These are phyloP conservation scores for Eupithecia subfuscata DNA, from an alignment of 2,888 invertebrate species.

Conservation along the genomic window DNA sequence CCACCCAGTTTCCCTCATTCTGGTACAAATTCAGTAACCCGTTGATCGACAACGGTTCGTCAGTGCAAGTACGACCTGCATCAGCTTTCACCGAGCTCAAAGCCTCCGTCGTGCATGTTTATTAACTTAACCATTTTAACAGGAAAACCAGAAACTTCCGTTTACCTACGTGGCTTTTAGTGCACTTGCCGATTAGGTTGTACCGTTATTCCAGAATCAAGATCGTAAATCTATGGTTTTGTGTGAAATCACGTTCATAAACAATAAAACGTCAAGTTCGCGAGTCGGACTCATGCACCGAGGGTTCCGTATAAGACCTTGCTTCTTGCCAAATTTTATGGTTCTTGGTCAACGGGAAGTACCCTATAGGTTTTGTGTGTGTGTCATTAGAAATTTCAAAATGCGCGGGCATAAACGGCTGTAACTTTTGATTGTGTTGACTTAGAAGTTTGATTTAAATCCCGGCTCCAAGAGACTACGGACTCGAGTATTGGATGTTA, in stretches of 20 bases:
- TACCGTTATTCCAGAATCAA: background rate
- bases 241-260: background rate
- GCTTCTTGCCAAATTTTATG: no score
- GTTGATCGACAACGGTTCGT: slow-evolving; percentile 47
- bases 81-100: slow-evolving; percentile 79
- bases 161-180: slow-evolving; percentile 67
- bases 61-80: slow-evolving; percentile 54
- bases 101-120: slow-evolving; percentile 76
- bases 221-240: background rate
- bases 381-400: no score
- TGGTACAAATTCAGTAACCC: slow-evolving; percentile 20
- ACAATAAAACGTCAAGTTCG: no score
- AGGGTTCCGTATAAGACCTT: no score
- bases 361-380: no score
- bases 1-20: background rate
- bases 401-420: no score
- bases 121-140: slow-evolving; percentile 78
- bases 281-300: no score
- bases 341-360: no score
- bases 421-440: no score
- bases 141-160: slow-evolving; percentile 71
- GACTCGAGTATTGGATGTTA: no score
- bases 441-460: no score
- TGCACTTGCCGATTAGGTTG: slow-evolving; percentile 40
- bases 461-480: no score